Conservation (phyloP, 2,888 invertebrate species). For the Hirtodrosophila trivittata region DNA sequence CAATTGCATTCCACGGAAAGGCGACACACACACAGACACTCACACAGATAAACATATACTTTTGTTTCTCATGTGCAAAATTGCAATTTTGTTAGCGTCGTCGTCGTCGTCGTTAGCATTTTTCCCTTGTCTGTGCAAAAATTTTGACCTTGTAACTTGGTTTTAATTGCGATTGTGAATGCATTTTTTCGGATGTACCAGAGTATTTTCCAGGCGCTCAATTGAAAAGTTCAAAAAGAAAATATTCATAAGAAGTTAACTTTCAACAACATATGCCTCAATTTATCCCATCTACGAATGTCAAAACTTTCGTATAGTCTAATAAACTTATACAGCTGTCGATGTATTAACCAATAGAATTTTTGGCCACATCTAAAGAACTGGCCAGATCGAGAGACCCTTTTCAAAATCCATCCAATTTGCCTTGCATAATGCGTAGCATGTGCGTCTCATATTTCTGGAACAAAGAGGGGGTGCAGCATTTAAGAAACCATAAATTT, state of each 20-base stretch:
- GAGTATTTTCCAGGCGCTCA: too few relatives aligned
- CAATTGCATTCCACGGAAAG: constrained; percentile 73
- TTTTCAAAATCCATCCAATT: constrained; percentile 64
- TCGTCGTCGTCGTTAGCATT: constrained; percentile 53
- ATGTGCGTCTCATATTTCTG: constrained; percentile 63
- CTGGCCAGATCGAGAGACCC: constrained; percentile 40
- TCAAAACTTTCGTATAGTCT: constrained; percentile 20
- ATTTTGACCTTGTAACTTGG: constrained; percentile 72
- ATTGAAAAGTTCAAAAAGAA: constrained; percentile 11
- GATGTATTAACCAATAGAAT: constrained; percentile 31
- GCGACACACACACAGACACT: constrained; percentile 26
- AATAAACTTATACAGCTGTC: constrained; percentile 42
- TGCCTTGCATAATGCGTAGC: constrained; percentile 47
- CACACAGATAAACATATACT: constrained; percentile 19
- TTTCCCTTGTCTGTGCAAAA: constrained; percentile 69
- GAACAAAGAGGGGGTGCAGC: constrained; percentile 18
- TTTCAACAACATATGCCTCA: constrained; percentile 19
- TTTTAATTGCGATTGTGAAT: constrained; percentile 69
- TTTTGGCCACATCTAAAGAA: constrained; percentile 23
- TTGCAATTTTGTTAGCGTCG: constrained; percentile 71
- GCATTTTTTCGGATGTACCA: constrained; percentile 23
- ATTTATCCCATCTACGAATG: constrained; percentile 9
- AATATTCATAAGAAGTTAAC: neutral
- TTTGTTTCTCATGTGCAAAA: constrained; percentile 69
- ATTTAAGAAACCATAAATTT: constrained; percentile 78